Percentiles rank a stretch among this genome's conserved stretches.
Conservation (phyloP, 92 coral and sea anemone species). For the Phenganax marumi region DNA sequence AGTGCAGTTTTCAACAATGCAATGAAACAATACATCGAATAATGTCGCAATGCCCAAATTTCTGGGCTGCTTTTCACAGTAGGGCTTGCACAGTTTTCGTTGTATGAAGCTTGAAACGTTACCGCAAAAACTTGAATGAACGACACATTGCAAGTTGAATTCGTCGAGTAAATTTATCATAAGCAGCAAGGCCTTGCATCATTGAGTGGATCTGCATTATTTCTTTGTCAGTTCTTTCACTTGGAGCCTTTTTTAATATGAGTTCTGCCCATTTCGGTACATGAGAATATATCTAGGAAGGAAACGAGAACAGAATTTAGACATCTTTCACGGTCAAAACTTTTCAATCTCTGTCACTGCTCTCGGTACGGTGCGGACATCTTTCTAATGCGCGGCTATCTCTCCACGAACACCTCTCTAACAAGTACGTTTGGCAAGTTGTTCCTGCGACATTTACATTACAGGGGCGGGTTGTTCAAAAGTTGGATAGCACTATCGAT, state of each 20-base stretch:
- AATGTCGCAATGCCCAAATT: too few relatives aligned
- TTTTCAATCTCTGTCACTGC: too few relatives aligned
- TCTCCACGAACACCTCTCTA: too few relatives aligned
- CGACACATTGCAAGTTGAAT: conserved; percentile 97
- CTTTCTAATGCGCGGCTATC: too few relatives aligned
- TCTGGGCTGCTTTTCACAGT: too few relatives aligned
- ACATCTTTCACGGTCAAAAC: too few relatives aligned
- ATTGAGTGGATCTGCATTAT: conserved; percentile 76
- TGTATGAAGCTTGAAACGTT: conserved; percentile 19
- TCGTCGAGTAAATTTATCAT: conserved; percentile 88
- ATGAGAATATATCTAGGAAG: conserved; percentile 81
- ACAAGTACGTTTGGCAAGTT: too few relatives aligned
- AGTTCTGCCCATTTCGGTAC: conserved; percentile 89
- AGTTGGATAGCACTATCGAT: too few relatives aligned
- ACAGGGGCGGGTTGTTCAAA: too few relatives aligned
- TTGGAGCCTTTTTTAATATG: conserved; percentile 73
- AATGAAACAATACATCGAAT: too few relatives aligned
- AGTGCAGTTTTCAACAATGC: background rate
- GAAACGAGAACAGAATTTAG: background rate
- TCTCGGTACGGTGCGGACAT: too few relatives aligned
- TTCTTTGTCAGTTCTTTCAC: conserved; percentile 78
- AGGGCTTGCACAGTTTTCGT: background rate
- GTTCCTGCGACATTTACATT: too few relatives aligned
- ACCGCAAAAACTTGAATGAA: conserved; percentile 81
- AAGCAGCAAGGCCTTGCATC: conserved; percentile 75